phyloP scores from a whole-genome alignment of 2,888 invertebrate genomes.

The Chalcosyrphus nemorum region DNA sequence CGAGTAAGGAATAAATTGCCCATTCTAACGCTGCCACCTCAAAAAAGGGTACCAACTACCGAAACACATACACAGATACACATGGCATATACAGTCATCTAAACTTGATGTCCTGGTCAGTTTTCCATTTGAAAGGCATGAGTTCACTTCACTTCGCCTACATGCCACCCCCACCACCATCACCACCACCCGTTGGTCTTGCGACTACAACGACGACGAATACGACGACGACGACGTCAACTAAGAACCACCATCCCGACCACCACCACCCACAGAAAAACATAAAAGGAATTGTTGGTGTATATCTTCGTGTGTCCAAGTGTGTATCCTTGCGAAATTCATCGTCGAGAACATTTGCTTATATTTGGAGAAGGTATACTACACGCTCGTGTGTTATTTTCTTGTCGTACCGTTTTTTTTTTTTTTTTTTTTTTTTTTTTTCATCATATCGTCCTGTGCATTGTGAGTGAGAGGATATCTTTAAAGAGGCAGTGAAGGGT shows the following conservation, averaged over 20 bases:
- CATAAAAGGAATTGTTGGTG: constrained; percentile 70
- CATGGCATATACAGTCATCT: constrained; percentile 26
- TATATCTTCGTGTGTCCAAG: constrained; percentile 68
- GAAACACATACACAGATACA: constrained; percentile 15
- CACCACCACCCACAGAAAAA: constrained; percentile 59
- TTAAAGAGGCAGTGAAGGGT: constrained; percentile 73
- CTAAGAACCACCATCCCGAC: constrained; percentile 47
- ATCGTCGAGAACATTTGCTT: constrained; percentile 71
- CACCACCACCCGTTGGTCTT: no score
- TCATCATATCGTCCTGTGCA: constrained; percentile 61
- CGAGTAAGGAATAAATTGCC: constrained; percentile 75
- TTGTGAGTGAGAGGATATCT: constrained; percentile 70
- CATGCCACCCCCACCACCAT: constrained; percentile 37
- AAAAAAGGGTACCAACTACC: constrained; percentile 52
- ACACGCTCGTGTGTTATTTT: constrained; percentile 70
- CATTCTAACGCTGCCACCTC: constrained; percentile 62
- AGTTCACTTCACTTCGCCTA: constrained; percentile 74
- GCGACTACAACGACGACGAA: no score
- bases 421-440: constrained; percentile 33
- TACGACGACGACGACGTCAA: constrained; percentile 28
- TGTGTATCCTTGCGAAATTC: constrained; percentile 72
- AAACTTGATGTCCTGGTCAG: constrained; percentile 71
- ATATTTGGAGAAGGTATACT: constrained; percentile 71
- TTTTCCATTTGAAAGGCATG: constrained; percentile 75
- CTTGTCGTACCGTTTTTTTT: constrained; percentile 59